Base-by-base conservation (phyloP, 2,113 vertebrate genomes). In the Actinemys pallida region DNA sequence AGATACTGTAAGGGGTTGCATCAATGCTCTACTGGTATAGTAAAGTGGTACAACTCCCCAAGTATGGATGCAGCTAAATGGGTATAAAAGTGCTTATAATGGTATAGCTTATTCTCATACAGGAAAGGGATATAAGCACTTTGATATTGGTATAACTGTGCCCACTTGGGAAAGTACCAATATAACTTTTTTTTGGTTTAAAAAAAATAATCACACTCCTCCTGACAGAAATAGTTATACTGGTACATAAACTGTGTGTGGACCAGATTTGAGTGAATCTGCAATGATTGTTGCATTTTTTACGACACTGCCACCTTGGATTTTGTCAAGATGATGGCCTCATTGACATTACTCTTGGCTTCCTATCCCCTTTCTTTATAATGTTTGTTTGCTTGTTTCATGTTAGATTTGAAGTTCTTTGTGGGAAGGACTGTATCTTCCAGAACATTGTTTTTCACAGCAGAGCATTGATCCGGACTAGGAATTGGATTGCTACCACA, bases 41-140 rank as follows among this genome's bases (percentile, higher is more conserved):
- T 3, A 2, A 2, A 39, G 39, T 24, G 4, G 8, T 80, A 75
- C 31, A 45, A 42, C 65, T 39, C 19, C 29, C 29, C 59, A 62
- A 22, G 3, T 0, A 0, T 69, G 45, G 29, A 5, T 81, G 8
- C 3, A 57, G 39, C 14, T 12, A 56, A 10, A 2, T 19, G 10
- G n/a, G 88, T 14, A 69, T 76, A 56, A 86, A 31, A 57, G 25
- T 0, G 2, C 22, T 72, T 53, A 24, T 8, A 20, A 76, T 11
- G 3, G 1, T 62, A 10, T 25, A 29, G 17, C n/a, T 72, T 69
- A 39, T 22, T 72, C n/a, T 78, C 6, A 27, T 47, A 16, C 42
- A 27, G 75, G 10, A 78, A 78, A 78, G 42, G 62, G 24, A 2
- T 27, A 88, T 1, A 6, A 25, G 3, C 80, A 3, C 17, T 53